Evolutionary conservation across 2,888 invertebrate genomes (phyloP), one percentile per base, ranked within the genome.

Genomic region (Dyspetes luteomarginatus): DNA sequence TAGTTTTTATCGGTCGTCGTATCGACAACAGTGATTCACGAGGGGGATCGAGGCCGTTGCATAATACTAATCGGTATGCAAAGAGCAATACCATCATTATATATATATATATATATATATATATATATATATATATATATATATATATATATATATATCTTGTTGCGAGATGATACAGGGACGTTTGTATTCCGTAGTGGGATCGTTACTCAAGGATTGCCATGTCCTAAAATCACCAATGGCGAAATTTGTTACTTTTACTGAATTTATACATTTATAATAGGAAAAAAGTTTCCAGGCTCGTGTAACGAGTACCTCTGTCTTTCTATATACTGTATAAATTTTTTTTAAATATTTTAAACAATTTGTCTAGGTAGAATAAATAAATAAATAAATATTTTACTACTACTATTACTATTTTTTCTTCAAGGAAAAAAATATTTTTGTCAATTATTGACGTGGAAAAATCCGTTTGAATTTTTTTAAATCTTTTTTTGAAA

Each of bases 11-110:
- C 50, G 50, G 19, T 71, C 30, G 45, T 73, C 69, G 73, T 82
- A 81, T 82, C 80, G 84, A 73, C 72, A 36, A 81, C 81, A 82
- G 80, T 83, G 80, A 84, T 84, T 84, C 68, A 83, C 71, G 43
- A 73, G 52, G 58, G 67, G 72, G 58, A 50, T 71, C 81, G 82
- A 72, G 80, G 75, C 60, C 80, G 72, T 84, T 83, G 83, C 83
- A 83, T 84, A 84, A 84, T 84, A 41, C 80, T 64, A 62, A 45
- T 76, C 65, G 72, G 77, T 73, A 82, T 82, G 79, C 76, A 82
- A 80, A 80, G 67, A 78, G 56, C 76, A 74, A 69, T 69, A 58
- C 45, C 69, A 52, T 48, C 24, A 55, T 75, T 65, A 48, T 45
- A 55, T 62, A 56, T 45, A 26, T 56, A 28, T 22, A 48, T 36